Conservation (phyloP, 2,113 vertebrate genomes). For the Excalfactoria chinensis region DNA sequence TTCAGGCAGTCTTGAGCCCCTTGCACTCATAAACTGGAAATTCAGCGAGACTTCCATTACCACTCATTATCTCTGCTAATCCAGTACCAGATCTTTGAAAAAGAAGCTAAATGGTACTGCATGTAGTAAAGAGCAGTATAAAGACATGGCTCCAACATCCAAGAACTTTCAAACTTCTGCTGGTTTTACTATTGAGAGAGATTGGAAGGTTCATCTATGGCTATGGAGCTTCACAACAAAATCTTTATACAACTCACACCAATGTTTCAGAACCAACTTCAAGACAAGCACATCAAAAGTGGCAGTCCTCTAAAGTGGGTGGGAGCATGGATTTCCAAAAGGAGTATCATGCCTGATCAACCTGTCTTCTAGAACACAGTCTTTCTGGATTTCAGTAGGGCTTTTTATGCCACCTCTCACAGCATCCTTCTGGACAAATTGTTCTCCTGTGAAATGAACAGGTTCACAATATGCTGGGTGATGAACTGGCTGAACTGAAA, state of each 20-base stretch:
- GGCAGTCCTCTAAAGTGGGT: not conserved
- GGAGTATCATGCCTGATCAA: not conserved
- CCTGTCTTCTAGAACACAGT: too few relatives aligned
- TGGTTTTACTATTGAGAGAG: not conserved
- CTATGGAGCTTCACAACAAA: not conserved
- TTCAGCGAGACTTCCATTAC: not conserved
- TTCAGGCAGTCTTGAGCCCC: not conserved
- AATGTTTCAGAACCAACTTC: not conserved
- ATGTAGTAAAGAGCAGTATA: not conserved
- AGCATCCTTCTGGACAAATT: too few relatives aligned
- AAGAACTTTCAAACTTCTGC: not conserved
- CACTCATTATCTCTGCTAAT: not conserved
- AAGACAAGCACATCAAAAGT: not conserved
- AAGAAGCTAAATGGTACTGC: not conserved
- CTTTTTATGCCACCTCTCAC: too few relatives aligned
- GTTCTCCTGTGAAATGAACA: too few relatives aligned
- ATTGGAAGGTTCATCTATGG: not conserved
- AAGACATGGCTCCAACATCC: not conserved
- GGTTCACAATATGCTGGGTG: too few relatives aligned
- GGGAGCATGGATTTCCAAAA: not conserved
- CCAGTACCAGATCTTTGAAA: not conserved
- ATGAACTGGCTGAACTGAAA: too few relatives aligned
- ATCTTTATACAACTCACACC: not conserved
- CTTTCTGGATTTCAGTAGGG: too few relatives aligned
- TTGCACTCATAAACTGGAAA: not conserved